These are phyloP conservation scores for Hypena proboscidalis DNA, from an alignment of 2,888 invertebrate species.

Conservation along the genomic window DNA sequence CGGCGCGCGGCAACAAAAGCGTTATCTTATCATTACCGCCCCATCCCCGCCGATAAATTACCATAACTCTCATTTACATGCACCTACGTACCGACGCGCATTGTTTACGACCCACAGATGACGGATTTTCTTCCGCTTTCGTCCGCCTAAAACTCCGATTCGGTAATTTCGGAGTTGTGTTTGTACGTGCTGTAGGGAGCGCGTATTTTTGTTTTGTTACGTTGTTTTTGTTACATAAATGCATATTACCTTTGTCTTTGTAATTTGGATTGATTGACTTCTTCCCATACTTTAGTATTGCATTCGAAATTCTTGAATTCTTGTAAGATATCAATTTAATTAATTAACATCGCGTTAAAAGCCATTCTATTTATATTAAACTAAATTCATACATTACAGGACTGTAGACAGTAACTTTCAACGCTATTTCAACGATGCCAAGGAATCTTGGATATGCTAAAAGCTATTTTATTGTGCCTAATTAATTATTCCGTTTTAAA, in stretches of 20 bases:
- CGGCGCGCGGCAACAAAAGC: slow-evolving; percentile 67
- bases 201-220: slow-evolving; percentile 6
- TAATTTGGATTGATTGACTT: slow-evolving; percentile 12
- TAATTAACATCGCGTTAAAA: slow-evolving; percentile 14
- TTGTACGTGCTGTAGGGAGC: slow-evolving; percentile 10
- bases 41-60: slow-evolving; percentile 77
- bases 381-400: slow-evolving; percentile 30
- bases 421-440: slow-evolving; percentile 37
- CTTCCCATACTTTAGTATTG: slow-evolving; percentile 7
- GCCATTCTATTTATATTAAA: slow-evolving; percentile 26
- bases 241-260: background rate
- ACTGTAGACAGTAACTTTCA: slow-evolving; percentile 23
- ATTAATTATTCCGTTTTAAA: slow-evolving; percentile 40
- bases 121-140: slow-evolving; percentile 82
- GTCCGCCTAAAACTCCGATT: slow-evolving; percentile 47
- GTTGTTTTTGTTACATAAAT: slow-evolving; percentile 4
- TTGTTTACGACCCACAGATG: slow-evolving; percentile 80
- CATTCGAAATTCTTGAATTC: no score
- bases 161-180: slow-evolving; percentile 40
- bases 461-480: slow-evolving; percentile 43
- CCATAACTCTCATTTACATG: slow-evolving; percentile 82
- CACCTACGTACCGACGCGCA: slow-evolving; percentile 68
- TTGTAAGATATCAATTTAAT: no score
- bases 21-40: slow-evolving; percentile 80
- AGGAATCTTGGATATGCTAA: slow-evolving; percentile 45